Base-by-base conservation (phyloP, 2,113 vertebrate species). In the Caranx melampygus region DNA sequence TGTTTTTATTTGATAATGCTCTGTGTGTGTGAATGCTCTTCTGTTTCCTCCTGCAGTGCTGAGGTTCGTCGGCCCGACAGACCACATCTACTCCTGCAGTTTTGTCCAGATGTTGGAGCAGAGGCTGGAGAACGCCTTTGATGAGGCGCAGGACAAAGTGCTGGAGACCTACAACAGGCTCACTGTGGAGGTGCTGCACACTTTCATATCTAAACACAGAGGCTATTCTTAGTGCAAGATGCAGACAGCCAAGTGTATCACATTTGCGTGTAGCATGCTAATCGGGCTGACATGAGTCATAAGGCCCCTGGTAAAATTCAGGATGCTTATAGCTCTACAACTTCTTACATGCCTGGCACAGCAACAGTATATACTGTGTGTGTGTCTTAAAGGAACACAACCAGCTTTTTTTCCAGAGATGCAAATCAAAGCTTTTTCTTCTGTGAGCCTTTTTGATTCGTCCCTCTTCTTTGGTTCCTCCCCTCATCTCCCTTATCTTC, bases 71-170 rank as follows among this genome's bases (percentile, higher is more conserved):
- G 95, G 96, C 45, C 96, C 97, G 0, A 93, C 95, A 3, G 96
- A 98, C 88, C 96, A 98, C 60, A 95, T 98, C 76, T 96, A 96
- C 89, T 97, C 97, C 3, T 99, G 98, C 94, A 96, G 92, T 58
- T 99, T 99, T 87, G 94, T 95, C 33, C 97, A 97, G 94, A 96
- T 96, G 13, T 96, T 99, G 96, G 97, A 98, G 80, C 96, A 97
- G 81, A 91, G 96, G 55, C 92, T 99, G 59, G 95, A 96, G 91
- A 97, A 95, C 16, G 97, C 97, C 0, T 98, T 97, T 42, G 96
- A 97, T 12, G 97, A 98, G 79, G 98, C 97, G 2, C 97, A 97
- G 91, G 95, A 96, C 72, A 99, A 97, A 86, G 95, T 96, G 37
- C 92, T 97, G 76, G 97, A 96, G 82, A 96, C 93, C 72, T 97